Evolutionary conservation across 2,888 invertebrate species (phyloP).

Genomic region (Drosophila hamatofila): DNA sequence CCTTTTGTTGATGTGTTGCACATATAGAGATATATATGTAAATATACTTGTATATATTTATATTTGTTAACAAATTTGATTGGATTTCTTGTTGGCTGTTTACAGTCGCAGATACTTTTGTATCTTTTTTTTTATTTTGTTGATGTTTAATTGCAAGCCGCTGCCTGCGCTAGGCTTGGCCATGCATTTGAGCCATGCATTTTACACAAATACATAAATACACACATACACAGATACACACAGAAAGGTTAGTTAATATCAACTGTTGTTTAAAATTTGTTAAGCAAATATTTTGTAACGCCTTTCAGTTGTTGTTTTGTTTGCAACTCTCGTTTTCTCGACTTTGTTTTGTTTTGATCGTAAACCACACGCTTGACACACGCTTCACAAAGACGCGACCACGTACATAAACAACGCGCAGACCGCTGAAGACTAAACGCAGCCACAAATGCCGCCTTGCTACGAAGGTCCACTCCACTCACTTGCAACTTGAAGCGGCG

Average conservation of each 20-base stretch:
- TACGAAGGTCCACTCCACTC: constrained; percentile 4
- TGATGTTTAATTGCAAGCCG: constrained; percentile 61
- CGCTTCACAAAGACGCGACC: constrained; percentile 25
- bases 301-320: constrained; percentile 21
- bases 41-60: constrained; percentile 17
- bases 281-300: not conserved
- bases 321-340: constrained; percentile 23
- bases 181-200: constrained; percentile 39
- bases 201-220: constrained; percentile 6
- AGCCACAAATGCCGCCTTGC: constrained; percentile 21
- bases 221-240: constrained; percentile 3
- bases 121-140: constrained; percentile 31
- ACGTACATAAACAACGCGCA: constrained; percentile 61
- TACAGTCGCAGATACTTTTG: constrained; percentile 54
- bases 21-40: not conserved
- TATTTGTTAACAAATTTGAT: constrained; percentile 25
- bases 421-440: constrained; percentile 71
- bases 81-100: constrained; percentile 21
- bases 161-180: constrained; percentile 66
- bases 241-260: constrained; percentile 21
- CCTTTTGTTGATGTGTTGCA: constrained; percentile 24
- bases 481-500: constrained; percentile 64
- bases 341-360: constrained; percentile 11
- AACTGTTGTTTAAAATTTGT: constrained; percentile 20
- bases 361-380: constrained; percentile 20